phyloP scores from a whole-genome alignment of 2,888 invertebrate species.

The Fissipunctia ypsillon region DNA sequence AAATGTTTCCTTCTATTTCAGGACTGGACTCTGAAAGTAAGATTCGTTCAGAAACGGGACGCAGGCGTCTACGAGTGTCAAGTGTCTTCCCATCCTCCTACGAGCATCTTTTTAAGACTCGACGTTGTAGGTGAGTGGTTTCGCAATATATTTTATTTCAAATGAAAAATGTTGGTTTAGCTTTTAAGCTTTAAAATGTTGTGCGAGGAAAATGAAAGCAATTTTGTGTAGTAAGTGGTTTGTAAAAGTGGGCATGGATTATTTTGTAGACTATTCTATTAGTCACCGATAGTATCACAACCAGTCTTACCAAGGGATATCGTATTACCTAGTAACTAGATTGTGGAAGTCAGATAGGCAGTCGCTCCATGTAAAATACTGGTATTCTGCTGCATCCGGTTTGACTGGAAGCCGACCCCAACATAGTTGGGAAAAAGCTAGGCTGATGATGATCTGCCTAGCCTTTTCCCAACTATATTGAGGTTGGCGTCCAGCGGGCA shows the following conservation, averaged over 20 bases:
- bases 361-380: too few species aligned
- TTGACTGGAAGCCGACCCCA: too few species aligned
- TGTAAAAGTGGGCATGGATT: background rate
- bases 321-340: too few species aligned
- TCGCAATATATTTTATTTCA: conserved; percentile 44
- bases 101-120: conserved; percentile 96
- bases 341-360: too few species aligned
- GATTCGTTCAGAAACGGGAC: conserved; percentile 96
- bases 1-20: conserved; percentile 74
- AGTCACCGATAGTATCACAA: too few species aligned
- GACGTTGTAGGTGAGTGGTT: conserved; percentile 95
- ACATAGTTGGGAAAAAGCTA: too few species aligned
- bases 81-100: conserved; percentile 97
- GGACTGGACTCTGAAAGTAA: conserved; percentile 98
- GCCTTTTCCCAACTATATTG: too few species aligned
- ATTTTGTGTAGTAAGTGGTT: background rate
- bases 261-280: background rate
- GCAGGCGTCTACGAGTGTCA: conserved; percentile 97
- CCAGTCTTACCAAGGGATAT: too few species aligned
- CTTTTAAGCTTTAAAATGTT: conserved; percentile 9
- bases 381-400: too few species aligned
- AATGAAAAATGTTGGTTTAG: conserved; percentile 14
- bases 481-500: too few species aligned
- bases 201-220: background rate
- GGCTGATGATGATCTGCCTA: too few species aligned